phyloP scores from a whole-genome alignment of 2,888 invertebrate species.

The Lysandra bellargus region DNA sequence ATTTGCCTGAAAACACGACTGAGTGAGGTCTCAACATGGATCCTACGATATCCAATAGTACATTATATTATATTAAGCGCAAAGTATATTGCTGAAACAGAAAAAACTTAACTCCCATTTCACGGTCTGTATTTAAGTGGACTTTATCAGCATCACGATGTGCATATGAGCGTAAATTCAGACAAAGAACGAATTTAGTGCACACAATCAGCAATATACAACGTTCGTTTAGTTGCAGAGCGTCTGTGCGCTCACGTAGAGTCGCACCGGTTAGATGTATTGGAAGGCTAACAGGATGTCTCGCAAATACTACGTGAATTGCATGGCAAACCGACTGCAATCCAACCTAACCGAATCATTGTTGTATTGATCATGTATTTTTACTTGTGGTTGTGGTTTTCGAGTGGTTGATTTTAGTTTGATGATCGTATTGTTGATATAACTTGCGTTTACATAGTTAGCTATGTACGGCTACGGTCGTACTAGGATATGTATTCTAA shows the following conservation, averaged over 20 bases:
- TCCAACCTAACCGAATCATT: slow-evolving; percentile 40
- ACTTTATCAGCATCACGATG: neutral
- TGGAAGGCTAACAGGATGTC: slow-evolving; percentile 79
- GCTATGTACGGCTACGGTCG: no score
- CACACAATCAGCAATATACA: slow-evolving; percentile 26
- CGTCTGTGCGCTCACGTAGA: slow-evolving; percentile 55
- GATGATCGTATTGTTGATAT: neutral
- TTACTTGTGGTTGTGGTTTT: neutral
- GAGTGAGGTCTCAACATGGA: no score
- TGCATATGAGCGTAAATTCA: neutral
- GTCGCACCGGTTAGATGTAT: slow-evolving; percentile 72
- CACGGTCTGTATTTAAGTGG: neutral
- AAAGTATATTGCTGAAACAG: neutral
- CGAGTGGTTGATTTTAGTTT: slow-evolving; percentile 1
- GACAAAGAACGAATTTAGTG: slow-evolving; percentile 18
- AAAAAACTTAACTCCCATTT: neutral
- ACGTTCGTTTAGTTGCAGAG: slow-evolving; percentile 22
- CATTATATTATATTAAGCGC: neutral
- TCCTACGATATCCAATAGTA: no score
- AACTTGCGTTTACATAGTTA: neutral
- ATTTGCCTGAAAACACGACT: no score
- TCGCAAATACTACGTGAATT: slow-evolving; percentile 69
- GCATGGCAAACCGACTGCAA: slow-evolving; percentile 56
- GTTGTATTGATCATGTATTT: slow-evolving; percentile 14
- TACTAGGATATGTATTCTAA: neutral